These are phyloP conservation scores for Zapornia atra DNA, from an alignment of 2,113 vertebrate species.

Conservation along the genomic window DNA sequence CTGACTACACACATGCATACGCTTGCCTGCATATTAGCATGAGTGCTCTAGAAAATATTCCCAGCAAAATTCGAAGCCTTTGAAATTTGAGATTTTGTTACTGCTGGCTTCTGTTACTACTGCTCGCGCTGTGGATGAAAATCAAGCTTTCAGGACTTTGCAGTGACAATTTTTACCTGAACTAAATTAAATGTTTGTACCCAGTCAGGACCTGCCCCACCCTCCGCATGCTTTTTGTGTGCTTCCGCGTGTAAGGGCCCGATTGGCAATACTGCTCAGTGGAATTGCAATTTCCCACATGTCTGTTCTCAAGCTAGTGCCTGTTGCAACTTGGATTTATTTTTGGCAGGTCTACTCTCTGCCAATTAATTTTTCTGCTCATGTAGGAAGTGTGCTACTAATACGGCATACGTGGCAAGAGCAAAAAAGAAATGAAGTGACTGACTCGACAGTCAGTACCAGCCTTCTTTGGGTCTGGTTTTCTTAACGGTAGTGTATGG, in stretches of 20 bases:
- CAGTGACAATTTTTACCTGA: background rate
- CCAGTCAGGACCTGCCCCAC: background rate
- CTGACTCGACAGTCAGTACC: background rate
- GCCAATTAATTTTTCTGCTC: background rate
- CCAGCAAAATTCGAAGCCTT: background rate
- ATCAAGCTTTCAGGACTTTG: background rate
- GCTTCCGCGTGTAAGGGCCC: background rate
- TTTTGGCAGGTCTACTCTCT: background rate
- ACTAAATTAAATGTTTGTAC: background rate
- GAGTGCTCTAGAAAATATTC: background rate
- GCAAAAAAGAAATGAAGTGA: accelerated
- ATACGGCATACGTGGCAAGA: background rate
- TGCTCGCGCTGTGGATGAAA: background rate
- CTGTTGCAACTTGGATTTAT: background rate
- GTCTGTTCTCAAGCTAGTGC: background rate
- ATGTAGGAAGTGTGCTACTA: background rate
- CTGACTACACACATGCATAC: background rate
- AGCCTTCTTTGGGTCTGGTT: background rate
- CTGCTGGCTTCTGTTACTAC: accelerated
- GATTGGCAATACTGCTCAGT: background rate
- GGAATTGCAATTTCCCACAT: background rate
- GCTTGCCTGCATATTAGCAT: background rate
- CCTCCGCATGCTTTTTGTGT: background rate
- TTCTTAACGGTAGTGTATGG: background rate
- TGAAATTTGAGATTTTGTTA: background rate